Conservation (phyloP, 1,140 invertebrate species). For the Lerema accius region DNA sequence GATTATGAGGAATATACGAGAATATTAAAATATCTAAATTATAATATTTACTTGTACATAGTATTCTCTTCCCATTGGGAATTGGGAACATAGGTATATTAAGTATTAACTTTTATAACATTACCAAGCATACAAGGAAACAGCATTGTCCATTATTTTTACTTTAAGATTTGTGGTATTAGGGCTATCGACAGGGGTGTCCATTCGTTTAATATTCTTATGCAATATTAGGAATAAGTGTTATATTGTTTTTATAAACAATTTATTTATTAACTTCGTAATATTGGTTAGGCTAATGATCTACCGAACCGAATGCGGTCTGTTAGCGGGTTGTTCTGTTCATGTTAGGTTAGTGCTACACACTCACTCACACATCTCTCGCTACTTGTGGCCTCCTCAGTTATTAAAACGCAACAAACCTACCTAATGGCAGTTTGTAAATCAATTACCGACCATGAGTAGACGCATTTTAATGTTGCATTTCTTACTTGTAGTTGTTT, state of each 20-base stretch:
- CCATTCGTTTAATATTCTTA: constrained; percentile 73
- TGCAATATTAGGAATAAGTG: constrained; percentile 83
- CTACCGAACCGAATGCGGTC: constrained; percentile 44
- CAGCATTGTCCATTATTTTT: constrained; percentile 45
- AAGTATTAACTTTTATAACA: constrained; percentile 39
- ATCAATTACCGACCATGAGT: neutral
- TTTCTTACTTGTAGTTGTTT: constrained; percentile 20
- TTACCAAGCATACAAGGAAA: constrained; percentile 50
- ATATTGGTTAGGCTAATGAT: constrained; percentile 44
- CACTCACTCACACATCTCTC: too few relatives aligned
- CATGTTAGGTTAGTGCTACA: too few relatives aligned
- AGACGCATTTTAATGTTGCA: constrained; percentile 22
- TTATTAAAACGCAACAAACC: constrained; percentile 28
- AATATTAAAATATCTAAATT: constrained; percentile 28
- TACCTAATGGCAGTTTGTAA: constrained; percentile 3
- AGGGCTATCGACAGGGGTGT: constrained; percentile 56
- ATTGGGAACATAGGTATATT: constrained; percentile 32
- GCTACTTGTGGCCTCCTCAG: neutral
- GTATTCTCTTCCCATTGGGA: constrained; percentile 8
- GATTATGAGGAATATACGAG: constrained; percentile 29
- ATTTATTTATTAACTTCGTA: constrained; percentile 70
- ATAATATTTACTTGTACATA: constrained; percentile 44
- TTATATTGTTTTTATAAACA: constrained; percentile 79
- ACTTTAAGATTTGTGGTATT: constrained; percentile 51
- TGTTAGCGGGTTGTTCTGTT: constrained; percentile 49